Evolutionary conservation across 2,888 invertebrate genomes (phyloP), one percentile per base, ranked within the genome.

Genomic region (Drosophila eohydei): DNA sequence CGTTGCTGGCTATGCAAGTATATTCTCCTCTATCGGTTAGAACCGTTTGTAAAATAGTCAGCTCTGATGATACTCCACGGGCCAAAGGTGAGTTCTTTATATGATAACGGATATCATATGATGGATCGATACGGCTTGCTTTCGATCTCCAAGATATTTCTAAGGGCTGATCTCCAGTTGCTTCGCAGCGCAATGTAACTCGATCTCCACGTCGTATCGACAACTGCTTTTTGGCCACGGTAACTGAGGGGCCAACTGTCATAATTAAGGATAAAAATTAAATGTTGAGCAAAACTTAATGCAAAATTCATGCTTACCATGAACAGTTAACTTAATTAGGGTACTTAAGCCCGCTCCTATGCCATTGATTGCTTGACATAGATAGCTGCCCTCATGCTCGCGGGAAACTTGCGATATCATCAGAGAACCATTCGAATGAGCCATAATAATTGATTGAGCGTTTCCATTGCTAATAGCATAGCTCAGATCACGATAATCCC

Each of bases 271-370:
- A 28, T 0, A 5, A 11, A 43, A 3, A 30, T 21, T 48, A 5
- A 9, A 3, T 9, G 1, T 44, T 21, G n/a, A n/a, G 14, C 7
- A 7, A 40, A 40, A 16, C 11, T n/a, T 1, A 50, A 16, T 16
- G 5, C 11, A n/a, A 5, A 50, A 32, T 4, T 28, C 14, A 1
- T 8, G 41, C 88, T 89, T 93, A 95, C 95, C 94, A 87, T 95
- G 94, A 43, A 95, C 95, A 43, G 94, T 94, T 71, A 95, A 92
- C 61, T 94, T 94, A 56, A 95, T 94, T 67, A 95, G 93, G 88
- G 95, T 95, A 91, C 95, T 95, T 74, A 95, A 93, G 40, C 94
- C 95, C 4, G 94, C 94, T 0, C 95, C 95, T 63, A 95, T 94
- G 21, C 94, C 94, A 90, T 95, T 95, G 91, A 93, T 94, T 14